Conservation (phyloP, 1,140 invertebrate genomes). For the Bombus consobrinus region DNA sequence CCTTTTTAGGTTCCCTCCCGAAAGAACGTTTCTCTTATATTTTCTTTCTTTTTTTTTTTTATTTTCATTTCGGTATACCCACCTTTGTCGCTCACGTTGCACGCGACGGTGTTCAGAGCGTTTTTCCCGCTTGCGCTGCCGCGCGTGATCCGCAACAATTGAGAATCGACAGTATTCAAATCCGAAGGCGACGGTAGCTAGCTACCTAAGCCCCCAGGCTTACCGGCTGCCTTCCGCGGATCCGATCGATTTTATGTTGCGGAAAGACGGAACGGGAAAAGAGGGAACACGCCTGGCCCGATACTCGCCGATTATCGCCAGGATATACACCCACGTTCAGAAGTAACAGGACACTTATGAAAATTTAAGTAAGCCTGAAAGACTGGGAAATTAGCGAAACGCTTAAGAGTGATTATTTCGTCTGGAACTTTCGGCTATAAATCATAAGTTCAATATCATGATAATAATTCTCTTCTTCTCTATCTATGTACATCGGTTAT, state of each 20-base stretch:
- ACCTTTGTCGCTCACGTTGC: conserved; percentile 28
- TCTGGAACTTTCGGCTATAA: too few relatives aligned
- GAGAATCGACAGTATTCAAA: conserved; percentile 71
- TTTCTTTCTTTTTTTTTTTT: not conserved
- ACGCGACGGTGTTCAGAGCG: not conserved
- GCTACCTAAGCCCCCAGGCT: conserved; percentile 59
- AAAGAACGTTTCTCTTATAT: not conserved
- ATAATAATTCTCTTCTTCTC: too few relatives aligned
- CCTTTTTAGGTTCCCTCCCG: not conserved
- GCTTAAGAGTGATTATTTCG: too few relatives aligned
- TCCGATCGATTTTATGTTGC: conserved; percentile 65
- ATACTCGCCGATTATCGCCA: conserved; percentile 34
- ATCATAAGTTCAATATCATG: too few relatives aligned
- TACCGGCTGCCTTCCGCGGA: conserved; percentile 56
- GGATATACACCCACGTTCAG: too few relatives aligned
- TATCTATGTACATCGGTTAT: too few relatives aligned
- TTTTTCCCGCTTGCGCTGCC: conserved; percentile 14
- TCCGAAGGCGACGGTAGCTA: conserved; percentile 58
- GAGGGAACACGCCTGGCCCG: conserved; percentile 29
- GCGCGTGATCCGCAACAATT: conserved; percentile 67
- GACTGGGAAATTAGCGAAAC: too few relatives aligned
- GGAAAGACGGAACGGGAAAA: conserved; percentile 32
- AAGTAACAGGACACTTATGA: too few relatives aligned
- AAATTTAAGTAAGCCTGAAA: too few relatives aligned
- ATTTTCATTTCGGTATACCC: not conserved